Evolutionary conservation across 2,113 vertebrate genomes (phyloP).

Genomic region (Reinhardtius hippoglossoides): DNA sequence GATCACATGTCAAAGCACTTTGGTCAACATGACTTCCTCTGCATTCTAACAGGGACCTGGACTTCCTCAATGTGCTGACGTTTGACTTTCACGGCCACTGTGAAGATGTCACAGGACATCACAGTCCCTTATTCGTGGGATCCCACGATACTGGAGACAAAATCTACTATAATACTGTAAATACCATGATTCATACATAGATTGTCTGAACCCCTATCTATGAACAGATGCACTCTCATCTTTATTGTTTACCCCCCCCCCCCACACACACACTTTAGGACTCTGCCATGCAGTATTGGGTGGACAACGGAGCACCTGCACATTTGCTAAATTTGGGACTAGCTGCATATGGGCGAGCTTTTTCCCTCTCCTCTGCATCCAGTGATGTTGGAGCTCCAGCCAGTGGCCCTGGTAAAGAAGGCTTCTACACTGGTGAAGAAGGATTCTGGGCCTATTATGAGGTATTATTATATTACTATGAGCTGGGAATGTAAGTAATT

Average conservation of each 20-base stretch:
- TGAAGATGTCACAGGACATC: constrained; percentile 78
- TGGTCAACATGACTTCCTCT: background rate
- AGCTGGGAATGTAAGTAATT: background rate
- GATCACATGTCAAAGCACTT: background rate
- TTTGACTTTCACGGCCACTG: constrained; percentile 82
- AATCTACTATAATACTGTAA: constrained; percentile 70
- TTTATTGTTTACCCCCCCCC: background rate
- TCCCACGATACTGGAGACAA: constrained; percentile 53
- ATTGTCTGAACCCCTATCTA: background rate
- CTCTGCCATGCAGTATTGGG: constrained; percentile 81
- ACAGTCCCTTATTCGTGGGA: constrained; percentile 80
- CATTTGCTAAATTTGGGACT: constrained; percentile 83
- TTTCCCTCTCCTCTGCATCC: constrained; percentile 59
- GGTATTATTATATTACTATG: constrained; percentile 56
- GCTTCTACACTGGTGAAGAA: constrained; percentile 74
- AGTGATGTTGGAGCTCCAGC: constrained; percentile 62
- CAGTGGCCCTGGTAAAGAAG: constrained; percentile 64
- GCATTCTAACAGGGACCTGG: constrained; percentile 68
- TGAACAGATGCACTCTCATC: background rate
- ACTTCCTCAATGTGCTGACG: constrained; percentile 83
- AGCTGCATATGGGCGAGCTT: constrained; percentile 81
- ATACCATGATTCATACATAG: constrained; percentile 14
- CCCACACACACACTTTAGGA: constrained; percentile 60
- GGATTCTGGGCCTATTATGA: constrained; percentile 85
- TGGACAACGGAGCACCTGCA: constrained; percentile 70